Base-by-base conservation (phyloP, 2,888 invertebrate species). In the Papilio gigon region DNA sequence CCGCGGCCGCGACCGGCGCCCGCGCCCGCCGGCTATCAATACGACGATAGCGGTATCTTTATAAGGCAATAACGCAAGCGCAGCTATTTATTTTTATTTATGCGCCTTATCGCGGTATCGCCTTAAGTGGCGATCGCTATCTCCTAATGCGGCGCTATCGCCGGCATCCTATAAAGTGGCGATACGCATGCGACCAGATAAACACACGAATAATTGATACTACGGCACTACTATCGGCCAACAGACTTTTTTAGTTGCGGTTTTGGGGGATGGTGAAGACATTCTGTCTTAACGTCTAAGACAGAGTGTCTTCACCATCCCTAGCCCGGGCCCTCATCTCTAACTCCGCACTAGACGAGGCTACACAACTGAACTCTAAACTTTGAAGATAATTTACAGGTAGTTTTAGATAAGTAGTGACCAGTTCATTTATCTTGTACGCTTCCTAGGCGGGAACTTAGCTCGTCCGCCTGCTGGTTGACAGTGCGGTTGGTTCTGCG, bases 81-180 rank as follows among this genome's bases (percentile, higher is more conserved):
- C 77, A 80, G 80, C 83, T 77, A 83, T 89, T 89, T 90, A 89
- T 87, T 87, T 89, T 82, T 90, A 88, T 88, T 89, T 88, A 87
- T 87, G 85, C 83, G 77, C 76, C 77, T 83, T 88, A 88, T 89
- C 88, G 76, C 64, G 65, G 78, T 80, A 76, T 86, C 77, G 81
- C 81, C 83, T 83, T 87, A 86, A 89, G 88, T 88, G 87, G 79
- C 85, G 89, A 89, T 90, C 81, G 83, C 78, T 87, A 89, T 89
- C 90, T 83, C 75, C 76, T 87, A 88, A 88, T 87, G 83, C 86
- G 78, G 75, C 59, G 75, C 70, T 87, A 87, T 86, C 86, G 77
- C 75, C 84, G 85, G 84, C 86, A 83, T 88, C 86, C 79, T 78
- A 86, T 84, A 80, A 77, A 80, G 78, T 72, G 73, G 66, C 73